phyloP scores from a whole-genome alignment of 2,797 vertebrate genomes.

The Anabacerthia variegaticeps region DNA sequence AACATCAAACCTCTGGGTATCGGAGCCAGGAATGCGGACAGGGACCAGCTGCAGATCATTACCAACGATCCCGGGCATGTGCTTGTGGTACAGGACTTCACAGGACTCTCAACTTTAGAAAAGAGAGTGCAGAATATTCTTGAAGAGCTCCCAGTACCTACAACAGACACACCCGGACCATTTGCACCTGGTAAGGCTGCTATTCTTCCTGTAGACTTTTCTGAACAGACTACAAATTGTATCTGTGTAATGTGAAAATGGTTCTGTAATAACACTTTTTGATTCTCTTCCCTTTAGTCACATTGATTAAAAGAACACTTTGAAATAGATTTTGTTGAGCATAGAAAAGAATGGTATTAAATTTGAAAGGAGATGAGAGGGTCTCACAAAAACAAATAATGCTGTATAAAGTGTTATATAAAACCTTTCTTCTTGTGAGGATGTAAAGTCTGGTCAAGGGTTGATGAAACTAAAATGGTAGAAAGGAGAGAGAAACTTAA shows the following conservation, averaged over 20 bases:
- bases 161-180: background rate
- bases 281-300: background rate
- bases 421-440: background rate
- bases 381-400: background rate
- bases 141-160: constrained; percentile 6
- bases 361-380: background rate
- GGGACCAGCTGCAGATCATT: constrained; percentile 81
- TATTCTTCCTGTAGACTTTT: background rate
- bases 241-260: background rate
- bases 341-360: background rate
- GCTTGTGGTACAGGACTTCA: constrained; percentile 83
- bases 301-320: background rate
- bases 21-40: constrained; percentile 79
- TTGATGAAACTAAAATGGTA: background rate
- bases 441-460: background rate
- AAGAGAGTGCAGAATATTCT: constrained; percentile 74
- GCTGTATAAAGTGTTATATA: background rate
- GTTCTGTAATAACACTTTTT: background rate
- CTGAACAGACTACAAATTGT: background rate
- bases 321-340: background rate
- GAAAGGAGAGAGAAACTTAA: background rate
- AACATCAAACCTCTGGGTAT: constrained; percentile 86
- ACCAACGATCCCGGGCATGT: constrained; percentile 71
- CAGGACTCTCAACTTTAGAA: constrained; percentile 76
- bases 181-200: constrained; percentile 26